Evolutionary conservation across 2,797 vertebrate species (phyloP).

Genomic region (Columba guinea): DNA sequence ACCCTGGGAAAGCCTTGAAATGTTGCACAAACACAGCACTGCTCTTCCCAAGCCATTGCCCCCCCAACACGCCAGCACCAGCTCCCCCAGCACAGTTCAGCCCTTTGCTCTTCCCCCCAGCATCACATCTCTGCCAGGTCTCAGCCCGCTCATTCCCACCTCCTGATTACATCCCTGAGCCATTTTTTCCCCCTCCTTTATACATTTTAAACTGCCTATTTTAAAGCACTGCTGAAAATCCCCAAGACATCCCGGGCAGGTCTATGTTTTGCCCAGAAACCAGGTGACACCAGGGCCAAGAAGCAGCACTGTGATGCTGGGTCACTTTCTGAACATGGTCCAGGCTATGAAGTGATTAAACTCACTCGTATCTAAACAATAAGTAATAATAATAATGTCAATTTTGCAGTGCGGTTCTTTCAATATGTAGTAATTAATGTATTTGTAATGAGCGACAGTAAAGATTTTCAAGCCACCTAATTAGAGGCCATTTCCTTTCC

Average conservation of each 20-base stretch:
- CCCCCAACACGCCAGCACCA: background rate
- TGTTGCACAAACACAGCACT: background rate
- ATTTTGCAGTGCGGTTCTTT: background rate
- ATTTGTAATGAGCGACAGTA: background rate
- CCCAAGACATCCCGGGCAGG: rapidly evolving
- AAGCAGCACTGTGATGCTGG: background rate
- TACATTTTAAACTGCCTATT: background rate
- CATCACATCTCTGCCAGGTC: background rate
- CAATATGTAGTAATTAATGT: background rate
- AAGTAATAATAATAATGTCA: conserved; percentile 19
- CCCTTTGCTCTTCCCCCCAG: too few relatives aligned
- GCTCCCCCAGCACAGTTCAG: too few relatives aligned
- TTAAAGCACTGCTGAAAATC: background rate
- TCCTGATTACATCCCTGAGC: background rate
- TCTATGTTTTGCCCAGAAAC: background rate
- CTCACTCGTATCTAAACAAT: background rate
- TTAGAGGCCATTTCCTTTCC: conserved; percentile 36
- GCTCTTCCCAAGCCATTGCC: background rate
- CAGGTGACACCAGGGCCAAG: background rate
- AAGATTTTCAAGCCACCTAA: conserved; percentile 50
- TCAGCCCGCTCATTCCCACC: background rate
- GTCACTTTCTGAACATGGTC: background rate
- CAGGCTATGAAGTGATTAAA: background rate
- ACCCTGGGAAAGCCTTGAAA: background rate
- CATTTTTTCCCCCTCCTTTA: rapidly evolving